Base-by-base conservation (phyloP, 2,888 invertebrate species). In the Drosophila peninsularis region DNA sequence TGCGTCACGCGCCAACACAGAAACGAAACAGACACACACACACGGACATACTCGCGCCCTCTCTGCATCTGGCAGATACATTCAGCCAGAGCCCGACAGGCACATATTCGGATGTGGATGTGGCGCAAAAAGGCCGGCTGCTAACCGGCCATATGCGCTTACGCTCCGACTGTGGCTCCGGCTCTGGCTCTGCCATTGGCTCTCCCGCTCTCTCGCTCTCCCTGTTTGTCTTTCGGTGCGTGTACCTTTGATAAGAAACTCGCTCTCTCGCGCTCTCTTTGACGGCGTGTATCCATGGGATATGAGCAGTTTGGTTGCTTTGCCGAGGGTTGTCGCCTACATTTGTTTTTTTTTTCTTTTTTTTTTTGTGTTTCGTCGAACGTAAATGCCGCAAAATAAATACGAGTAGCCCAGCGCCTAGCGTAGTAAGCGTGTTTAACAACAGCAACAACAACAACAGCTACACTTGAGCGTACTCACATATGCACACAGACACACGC, bases 71-170 rank as follows among this genome's bases (percentile, higher is more conserved):
- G 71, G 6, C 72, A 82, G 74, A 79, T 82, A 82, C 74, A 76
- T 72, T 75, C 71, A 70, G 62, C 69, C 49, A 52, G 49, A 52
- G 54, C 63, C 41, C 57, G 57, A 52, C 64, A 58, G 76, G 60
- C 72, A 71, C 52, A 49, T 42, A 52, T 58, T 62, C 52, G 42
- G 49, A 34, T 65, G 68, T 79, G 74, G 57, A 66, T 69, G 79
- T 75, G 54, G 77, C 67, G 64, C 65, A 74, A 82, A 82, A 87
- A 82, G 84, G 68, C 82, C 82, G 82, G 82, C 82, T 81, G 78
- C 70, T 50, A 65, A 62, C 65, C 62, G 74, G 55, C 55, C 41
- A 45, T 49, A 60, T 41, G 49, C 62, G 24, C 54, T 53, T 58
- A 39, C 50, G 24, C 11, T 7, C 44, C 10, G 34, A 37, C 57